A percentile compares a stretch with the other conserved stretches of the same genome.
Evolutionary conservation across 2,888 invertebrate genomes (phyloP).

Genomic region (Epistrophe grossulariae): DNA sequence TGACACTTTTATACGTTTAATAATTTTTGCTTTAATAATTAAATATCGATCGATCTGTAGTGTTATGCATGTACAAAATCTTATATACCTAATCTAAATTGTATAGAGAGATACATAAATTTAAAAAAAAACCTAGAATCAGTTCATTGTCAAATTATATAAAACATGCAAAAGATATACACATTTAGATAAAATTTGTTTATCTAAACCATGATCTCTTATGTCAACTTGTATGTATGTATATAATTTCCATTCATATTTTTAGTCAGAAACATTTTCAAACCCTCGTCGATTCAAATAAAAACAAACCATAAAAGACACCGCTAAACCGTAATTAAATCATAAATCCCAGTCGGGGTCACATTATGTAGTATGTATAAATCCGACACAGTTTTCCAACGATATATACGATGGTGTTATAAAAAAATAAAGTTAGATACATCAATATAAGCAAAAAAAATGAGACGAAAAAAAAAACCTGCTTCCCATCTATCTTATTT

Average conservation of each 20-base stretch:
- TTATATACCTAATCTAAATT: not conserved
- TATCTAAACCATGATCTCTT: conserved; percentile 10
- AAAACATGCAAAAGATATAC: conserved; percentile 32
- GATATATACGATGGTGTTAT: conserved; percentile 24
- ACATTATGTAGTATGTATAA: conserved; percentile 14
- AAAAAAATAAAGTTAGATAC: conserved; percentile 27
- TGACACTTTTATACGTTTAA: conserved; percentile 14
- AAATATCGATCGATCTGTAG: conserved; percentile 52
- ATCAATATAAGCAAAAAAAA: conserved; percentile 1
- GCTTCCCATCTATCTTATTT: conserved; percentile 70
- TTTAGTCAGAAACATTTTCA: conserved; percentile 10
- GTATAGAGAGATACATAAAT: not conserved
- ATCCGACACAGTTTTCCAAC: conserved; percentile 70
- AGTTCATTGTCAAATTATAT: conserved; percentile 42
- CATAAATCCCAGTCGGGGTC: conserved; percentile 70
- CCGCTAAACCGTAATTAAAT: conserved; percentile 54
- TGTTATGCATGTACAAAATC: conserved; percentile 17
- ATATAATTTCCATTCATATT: conserved; percentile 49
- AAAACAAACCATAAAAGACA: conserved; percentile 66
- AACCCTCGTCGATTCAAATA: conserved; percentile 44
- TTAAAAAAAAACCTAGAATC: conserved; percentile 15
- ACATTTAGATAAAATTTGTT: conserved; percentile 13
- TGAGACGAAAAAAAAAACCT: conserved; percentile 55
- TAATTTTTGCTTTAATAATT: conserved; percentile 45
- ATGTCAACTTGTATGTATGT: conserved; percentile 3